A percentile compares a stretch with the other conserved stretches of the same genome.
These are phyloP conservation scores for Pterophyllum scalare DNA, from an alignment of 2,113 vertebrate species.

Conservation along the genomic window DNA sequence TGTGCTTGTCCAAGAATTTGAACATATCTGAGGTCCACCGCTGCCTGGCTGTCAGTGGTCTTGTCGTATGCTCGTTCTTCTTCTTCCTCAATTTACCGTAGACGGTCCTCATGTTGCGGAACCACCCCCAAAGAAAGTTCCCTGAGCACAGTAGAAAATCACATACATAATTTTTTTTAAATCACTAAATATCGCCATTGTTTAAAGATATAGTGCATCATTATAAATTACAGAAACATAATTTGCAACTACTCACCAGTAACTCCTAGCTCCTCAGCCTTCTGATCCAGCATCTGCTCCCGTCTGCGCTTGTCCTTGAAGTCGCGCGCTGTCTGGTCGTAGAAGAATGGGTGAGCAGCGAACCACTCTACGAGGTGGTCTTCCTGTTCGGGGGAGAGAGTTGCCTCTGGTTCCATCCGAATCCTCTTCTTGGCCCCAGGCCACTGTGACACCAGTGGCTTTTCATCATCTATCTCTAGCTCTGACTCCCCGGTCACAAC, in stretches of 20 bases:
- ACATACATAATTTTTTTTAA: background rate
- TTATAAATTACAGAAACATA: rapidly evolving
- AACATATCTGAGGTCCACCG: constrained; percentile 14
- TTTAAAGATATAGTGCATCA: background rate
- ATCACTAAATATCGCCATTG: no score
- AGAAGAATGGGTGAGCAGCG: constrained; percentile 1
- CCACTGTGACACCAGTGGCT: background rate
- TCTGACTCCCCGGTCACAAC: background rate
- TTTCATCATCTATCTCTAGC: background rate
- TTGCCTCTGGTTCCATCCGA: constrained; percentile 1
- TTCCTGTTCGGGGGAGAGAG: background rate
- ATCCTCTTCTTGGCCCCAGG: background rate
- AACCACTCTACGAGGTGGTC: constrained; percentile 10
- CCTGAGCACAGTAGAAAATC: background rate
- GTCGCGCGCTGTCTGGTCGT: background rate
- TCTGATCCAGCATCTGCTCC: constrained; percentile 16
- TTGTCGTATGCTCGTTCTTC: background rate
- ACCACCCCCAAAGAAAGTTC: constrained; percentile 9
- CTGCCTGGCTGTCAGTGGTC: constrained; percentile 8
- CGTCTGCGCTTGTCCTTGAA: constrained; percentile 10
- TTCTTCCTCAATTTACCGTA: background rate
- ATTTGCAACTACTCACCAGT: background rate
- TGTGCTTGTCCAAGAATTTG: constrained; percentile 11
- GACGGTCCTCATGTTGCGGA: constrained; percentile 3
- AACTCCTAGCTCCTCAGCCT: background rate